Base-by-base conservation (phyloP, 53 echinoderm and acorn worm genomes). In the Henricia sp. region DNA sequence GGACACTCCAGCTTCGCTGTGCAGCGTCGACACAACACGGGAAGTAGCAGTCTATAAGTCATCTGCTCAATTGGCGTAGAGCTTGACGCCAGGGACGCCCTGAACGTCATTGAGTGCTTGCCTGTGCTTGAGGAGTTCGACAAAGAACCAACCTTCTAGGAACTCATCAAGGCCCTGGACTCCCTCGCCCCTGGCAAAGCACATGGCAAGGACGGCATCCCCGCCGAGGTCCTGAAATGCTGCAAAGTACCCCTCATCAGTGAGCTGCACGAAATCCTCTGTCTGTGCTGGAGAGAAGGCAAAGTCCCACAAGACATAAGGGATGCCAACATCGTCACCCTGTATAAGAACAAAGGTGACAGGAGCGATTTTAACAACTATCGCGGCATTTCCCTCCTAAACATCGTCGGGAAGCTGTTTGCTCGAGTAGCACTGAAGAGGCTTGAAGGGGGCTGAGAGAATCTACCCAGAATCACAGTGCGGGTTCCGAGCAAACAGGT, bases 1-100 rank as follows among this genome's bases (percentile, higher is more conserved):
- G 69, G 83, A 50, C 83, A 83, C 83, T 83, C 69, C 83, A 83
- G 69, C 53, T 16, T 83, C 83, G 83, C 83, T 67, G n/a, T 68
- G 16, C 41, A 63, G 80, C 34, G 80, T 38, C n/a, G 28, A 78
- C 80, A 78, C 63, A 78, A 78, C 80, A 78, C 62, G 63, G 80
- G 43, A 78, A 30, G 62, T 17, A 62, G 62, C 62, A 62, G 62
- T 62, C 62, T 91, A 87, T 88, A 88, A 88, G 87, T 66, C 84
- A 40, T 62, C 13, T 36, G 68, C 64, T 53, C 44, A 52, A 44
- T 74, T 83, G 91, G 80, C 74, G 63, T 84, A 84, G 71, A 80
- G 54, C 37, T 4, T 12, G 86, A 67, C 37, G 74, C 71, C 68
- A 85, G 35, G 66, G 74, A 51, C 74, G n/a, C n/a, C n/a, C n/a